These are phyloP conservation scores for Syngnathus floridae DNA, from an alignment of 2,113 vertebrate species.

Conservation along the genomic window DNA sequence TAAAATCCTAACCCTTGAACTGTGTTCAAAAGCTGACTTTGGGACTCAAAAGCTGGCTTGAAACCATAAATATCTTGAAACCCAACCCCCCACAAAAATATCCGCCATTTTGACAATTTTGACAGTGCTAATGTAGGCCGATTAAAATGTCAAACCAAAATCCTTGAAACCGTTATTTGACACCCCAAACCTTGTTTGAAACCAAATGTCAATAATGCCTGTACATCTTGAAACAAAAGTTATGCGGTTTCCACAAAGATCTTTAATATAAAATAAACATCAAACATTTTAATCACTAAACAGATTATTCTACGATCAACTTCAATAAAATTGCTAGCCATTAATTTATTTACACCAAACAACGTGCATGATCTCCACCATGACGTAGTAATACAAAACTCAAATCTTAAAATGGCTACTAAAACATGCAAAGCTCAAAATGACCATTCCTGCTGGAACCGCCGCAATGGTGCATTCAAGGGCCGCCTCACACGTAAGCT, in stretches of 20 bases:
- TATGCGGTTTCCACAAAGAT: not conserved
- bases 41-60: no score
- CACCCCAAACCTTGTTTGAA: no score
- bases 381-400: not conserved
- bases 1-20: no score
- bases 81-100: no score
- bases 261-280: not conserved
- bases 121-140: no score
- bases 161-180: no score
- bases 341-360: not conserved
- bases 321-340: not conserved
- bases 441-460: not conserved
- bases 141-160: no score
- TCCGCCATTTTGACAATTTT: no score
- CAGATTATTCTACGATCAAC: not conserved
- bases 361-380: not conserved
- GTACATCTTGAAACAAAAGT: not conserved
- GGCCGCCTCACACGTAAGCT: constrained; percentile 57
- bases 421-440: not conserved
- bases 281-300: no score
- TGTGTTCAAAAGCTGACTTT: no score
- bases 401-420: not conserved
- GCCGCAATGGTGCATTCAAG: not conserved
- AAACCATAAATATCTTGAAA: no score
- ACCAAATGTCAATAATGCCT: no score